These are phyloP conservation scores for Larimichthys crocea DNA, from an alignment of 2,113 vertebrate species.

Conservation along the genomic window DNA sequence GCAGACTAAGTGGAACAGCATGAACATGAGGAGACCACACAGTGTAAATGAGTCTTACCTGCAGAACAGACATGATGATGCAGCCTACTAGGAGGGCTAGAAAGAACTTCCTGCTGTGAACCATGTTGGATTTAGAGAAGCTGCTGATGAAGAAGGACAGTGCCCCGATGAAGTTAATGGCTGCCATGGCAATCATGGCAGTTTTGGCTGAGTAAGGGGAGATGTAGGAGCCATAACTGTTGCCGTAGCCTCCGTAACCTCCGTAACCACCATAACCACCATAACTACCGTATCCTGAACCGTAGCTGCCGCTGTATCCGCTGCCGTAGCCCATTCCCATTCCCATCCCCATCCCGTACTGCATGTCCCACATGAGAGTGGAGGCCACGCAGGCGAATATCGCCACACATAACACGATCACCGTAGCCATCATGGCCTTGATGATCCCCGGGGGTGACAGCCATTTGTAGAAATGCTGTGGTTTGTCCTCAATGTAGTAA, in stretches of 20 bases:
- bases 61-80: conserved; percentile 82
- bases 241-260: conserved; percentile 60
- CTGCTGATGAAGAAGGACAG: conserved; percentile 85
- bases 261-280: conserved; percentile 54
- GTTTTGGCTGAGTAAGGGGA: conserved; percentile 88
- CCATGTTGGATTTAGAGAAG: conserved; percentile 82
- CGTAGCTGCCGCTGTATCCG: conserved; percentile 65
- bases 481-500: conserved; percentile 87
- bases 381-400: conserved; percentile 93
- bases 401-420: conserved; percentile 86
- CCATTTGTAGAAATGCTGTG: conserved; percentile 91
- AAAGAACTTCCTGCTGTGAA: conserved; percentile 87
- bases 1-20: background rate
- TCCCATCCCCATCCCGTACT: conserved; percentile 75
- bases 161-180: conserved; percentile 86
- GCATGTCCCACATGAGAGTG: conserved; percentile 91
- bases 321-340: conserved; percentile 70
- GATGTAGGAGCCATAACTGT: conserved; percentile 77
- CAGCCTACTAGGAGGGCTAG: conserved; percentile 81
- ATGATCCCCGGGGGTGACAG: conserved; percentile 87
- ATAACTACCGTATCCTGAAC: conserved; percentile 59
- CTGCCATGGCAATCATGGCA: conserved; percentile 90
- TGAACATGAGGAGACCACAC: background rate
- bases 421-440: conserved; percentile 79
- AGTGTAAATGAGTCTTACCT: conserved; percentile 58